phyloP scores from a whole-genome alignment of 2,888 invertebrate species.

The Caenorhabditis drosophilae region DNA sequence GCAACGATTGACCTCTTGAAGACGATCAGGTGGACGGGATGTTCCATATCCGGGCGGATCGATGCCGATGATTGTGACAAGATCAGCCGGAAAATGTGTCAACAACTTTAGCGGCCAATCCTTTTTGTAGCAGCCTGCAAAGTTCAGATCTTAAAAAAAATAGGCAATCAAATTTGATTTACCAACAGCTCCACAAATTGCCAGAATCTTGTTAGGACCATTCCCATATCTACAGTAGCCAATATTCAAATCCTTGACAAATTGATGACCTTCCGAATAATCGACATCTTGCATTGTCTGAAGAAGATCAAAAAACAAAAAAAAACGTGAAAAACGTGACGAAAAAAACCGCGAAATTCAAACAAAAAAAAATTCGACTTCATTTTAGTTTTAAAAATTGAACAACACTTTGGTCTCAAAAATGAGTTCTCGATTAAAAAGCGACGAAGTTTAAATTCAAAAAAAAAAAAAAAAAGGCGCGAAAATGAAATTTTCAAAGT shows the following conservation, averaged over 20 bases:
- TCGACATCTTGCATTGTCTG: too few relatives aligned
- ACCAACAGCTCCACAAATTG: constrained; percentile 58
- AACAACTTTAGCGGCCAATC: constrained; percentile 64
- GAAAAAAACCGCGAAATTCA: too few relatives aligned
- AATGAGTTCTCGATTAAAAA: too few relatives aligned
- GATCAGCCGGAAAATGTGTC: constrained; percentile 58
- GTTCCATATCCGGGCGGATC: constrained; percentile 66
- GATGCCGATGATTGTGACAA: constrained; percentile 64
- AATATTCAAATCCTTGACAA: constrained; percentile 43
- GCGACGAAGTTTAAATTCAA: too few relatives aligned
- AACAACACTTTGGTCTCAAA: too few relatives aligned
- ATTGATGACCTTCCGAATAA: constrained; percentile 28
- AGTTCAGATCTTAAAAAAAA: neutral
- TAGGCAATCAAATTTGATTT: neutral
- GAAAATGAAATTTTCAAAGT: too few relatives aligned
- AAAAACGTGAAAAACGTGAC: too few relatives aligned
- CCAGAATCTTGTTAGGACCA: constrained; percentile 48
- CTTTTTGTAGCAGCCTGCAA: constrained; percentile 60
- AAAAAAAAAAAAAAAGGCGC: too few relatives aligned
- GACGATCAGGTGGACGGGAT: constrained; percentile 62
- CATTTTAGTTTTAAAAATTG: too few relatives aligned
- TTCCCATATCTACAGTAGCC: constrained; percentile 51
- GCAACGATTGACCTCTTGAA: constrained; percentile 64
- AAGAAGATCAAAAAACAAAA: too few relatives aligned
- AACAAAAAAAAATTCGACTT: too few relatives aligned